Conservation (phyloP, 2,113 vertebrate species). For the Cyprinus carpio region DNA sequence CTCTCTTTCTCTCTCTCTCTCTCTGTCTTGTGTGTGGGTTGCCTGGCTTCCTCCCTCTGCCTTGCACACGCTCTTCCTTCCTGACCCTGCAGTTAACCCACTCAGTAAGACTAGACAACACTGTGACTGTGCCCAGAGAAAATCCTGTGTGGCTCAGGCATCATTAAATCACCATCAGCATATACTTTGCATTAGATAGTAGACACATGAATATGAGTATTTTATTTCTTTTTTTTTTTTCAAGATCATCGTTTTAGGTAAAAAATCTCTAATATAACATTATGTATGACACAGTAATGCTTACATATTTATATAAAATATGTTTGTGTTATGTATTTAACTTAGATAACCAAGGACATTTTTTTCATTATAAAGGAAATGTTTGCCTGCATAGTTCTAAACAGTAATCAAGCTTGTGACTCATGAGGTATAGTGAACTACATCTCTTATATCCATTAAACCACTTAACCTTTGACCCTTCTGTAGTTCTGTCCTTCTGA, state of each 20-base stretch:
- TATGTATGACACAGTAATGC: not conserved
- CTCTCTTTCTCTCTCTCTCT: not conserved
- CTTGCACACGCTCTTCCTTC: constrained; percentile 76
- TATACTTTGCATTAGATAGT: not conserved
- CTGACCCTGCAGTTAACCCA: constrained; percentile 59
- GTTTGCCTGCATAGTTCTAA: constrained; percentile 12
- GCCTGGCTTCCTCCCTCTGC: constrained; percentile 56
- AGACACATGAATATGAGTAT: not conserved
- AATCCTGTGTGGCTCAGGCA: not conserved
- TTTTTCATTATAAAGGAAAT: not conserved
- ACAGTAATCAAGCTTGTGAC: constrained; percentile 21
- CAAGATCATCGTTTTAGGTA: not conserved
- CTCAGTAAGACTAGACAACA: constrained; percentile 55
- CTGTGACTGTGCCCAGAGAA: constrained; percentile 38
- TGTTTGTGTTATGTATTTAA: not conserved
- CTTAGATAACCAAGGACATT: not conserved
- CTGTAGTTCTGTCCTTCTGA: constrained; percentile 27
- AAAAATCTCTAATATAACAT: not conserved
- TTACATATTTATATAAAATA: not conserved
- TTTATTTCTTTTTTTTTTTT: not conserved
- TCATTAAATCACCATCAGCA: not conserved
- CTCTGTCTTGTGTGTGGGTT: constrained; percentile 29
- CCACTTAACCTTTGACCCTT: constrained; percentile 45
- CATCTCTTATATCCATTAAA: constrained; percentile 45
- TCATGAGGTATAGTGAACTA: not conserved